Conservation (phyloP, 2,888 invertebrate species). For the Stenchaetothrips biformis region DNA sequence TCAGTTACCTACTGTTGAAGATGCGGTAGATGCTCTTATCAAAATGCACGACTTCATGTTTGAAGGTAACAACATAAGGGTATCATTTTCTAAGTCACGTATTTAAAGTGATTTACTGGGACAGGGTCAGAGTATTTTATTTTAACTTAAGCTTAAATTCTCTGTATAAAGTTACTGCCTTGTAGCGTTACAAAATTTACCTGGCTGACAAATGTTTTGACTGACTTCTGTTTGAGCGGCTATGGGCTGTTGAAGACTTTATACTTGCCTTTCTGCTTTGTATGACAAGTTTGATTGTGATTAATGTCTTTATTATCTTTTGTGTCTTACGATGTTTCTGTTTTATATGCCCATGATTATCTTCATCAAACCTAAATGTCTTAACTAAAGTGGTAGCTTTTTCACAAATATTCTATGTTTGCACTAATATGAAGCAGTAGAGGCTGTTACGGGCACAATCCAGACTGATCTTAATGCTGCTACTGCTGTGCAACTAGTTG, state of each 20-base stretch:
- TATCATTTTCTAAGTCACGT: conserved; percentile 3
- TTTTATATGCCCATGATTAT: not conserved
- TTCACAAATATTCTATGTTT: no score
- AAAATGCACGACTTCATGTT: conserved; percentile 8
- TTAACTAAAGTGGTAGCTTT: no score
- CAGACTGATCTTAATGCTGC: conserved; percentile 15
- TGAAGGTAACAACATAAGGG: conserved; percentile 9
- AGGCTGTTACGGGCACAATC: conserved; percentile 5
- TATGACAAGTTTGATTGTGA: not conserved
- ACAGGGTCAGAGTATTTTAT: not conserved
- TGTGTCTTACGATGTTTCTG: not conserved
- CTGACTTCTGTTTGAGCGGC: not conserved
- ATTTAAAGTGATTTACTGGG: not conserved
- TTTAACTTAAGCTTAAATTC: not conserved
- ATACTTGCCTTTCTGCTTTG: not conserved
- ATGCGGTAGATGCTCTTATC: not conserved
- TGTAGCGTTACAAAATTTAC: not conserved
- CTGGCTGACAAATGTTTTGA: not conserved
- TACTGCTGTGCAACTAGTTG: not conserved
- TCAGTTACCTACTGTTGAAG: not conserved
- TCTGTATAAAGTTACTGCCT: not conserved
- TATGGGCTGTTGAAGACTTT: not conserved
- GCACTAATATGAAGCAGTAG: not conserved
- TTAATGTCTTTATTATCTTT: not conserved
- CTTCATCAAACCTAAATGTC: no score